Evolutionary conservation across 2,888 invertebrate species (phyloP).

Genomic region (Eurytoma adleriae): DNA sequence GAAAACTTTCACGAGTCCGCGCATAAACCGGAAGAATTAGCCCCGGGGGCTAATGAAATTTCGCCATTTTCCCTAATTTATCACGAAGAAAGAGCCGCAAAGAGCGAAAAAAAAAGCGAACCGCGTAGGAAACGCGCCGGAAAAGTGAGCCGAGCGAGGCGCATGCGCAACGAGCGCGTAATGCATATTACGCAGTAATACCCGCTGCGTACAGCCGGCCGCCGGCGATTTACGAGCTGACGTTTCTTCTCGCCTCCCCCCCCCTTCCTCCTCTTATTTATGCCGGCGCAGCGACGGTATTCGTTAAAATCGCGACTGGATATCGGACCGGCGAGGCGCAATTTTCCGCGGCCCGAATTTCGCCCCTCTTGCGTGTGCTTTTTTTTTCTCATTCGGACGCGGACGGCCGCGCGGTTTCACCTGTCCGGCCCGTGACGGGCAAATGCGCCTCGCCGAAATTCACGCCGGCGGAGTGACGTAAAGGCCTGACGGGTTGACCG

Average conservation of each 20-base stretch:
- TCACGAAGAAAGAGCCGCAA: neutral
- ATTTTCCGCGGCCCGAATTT: too few relatives aligned
- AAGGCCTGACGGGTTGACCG: too few relatives aligned
- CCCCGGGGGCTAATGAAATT: neutral
- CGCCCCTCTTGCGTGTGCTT: too few relatives aligned
- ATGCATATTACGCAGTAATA: constrained; percentile 32
- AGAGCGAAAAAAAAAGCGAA: neutral
- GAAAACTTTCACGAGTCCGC: too few relatives aligned
- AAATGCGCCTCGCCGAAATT: too few relatives aligned
- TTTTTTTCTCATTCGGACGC: too few relatives aligned
- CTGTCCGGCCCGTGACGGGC: too few relatives aligned
- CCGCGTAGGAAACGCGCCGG: neutral
- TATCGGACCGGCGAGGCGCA: neutral
- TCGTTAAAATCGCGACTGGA: neutral
- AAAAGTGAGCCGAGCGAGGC: neutral
- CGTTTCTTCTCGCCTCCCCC: neutral
- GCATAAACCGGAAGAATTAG: neutral
- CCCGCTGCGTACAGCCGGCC: constrained; percentile 23
- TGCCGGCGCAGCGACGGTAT: neutral
- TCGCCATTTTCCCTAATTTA: neutral
- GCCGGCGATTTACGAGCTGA: constrained; percentile 7
- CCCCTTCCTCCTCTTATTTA: neutral
- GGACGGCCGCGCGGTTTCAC: too few relatives aligned
- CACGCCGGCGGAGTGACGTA: too few relatives aligned
- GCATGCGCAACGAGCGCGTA: neutral